Evolutionary conservation across 2,888 invertebrate genomes (phyloP).

Genomic region (Napeogenes inachia): DNA sequence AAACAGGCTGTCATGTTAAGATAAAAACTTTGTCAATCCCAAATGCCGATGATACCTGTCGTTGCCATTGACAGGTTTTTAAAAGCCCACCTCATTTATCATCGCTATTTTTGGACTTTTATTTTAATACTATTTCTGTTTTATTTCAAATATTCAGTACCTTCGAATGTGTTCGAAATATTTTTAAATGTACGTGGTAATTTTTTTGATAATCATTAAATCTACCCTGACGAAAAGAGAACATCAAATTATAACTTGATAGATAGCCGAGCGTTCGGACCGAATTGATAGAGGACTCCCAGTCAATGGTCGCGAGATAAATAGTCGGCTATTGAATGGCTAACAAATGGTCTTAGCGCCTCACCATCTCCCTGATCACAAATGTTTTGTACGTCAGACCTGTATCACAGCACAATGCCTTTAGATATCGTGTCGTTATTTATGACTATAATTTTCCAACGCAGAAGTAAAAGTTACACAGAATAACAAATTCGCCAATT

Average conservation of each 20-base stretch:
- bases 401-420: constrained; percentile 55
- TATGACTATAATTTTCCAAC: constrained; percentile 37
- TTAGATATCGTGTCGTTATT: constrained; percentile 42
- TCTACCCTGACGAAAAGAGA: no score
- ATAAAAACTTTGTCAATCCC: constrained; percentile 21
- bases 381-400: constrained; percentile 53
- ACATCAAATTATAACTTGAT: constrained; percentile 47
- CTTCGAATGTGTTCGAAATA: no score
- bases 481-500: constrained; percentile 5
- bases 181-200: no score
- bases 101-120: constrained; percentile 16
- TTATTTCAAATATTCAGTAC: no score
- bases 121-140: constrained; percentile 10
- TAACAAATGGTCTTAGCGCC: constrained; percentile 61
- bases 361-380: constrained; percentile 40
- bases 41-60: constrained; percentile 20
- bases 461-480: constrained; percentile 17
- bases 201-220: no score
- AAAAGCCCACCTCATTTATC: constrained; percentile 18
- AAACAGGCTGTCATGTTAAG: constrained; percentile 16
- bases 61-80: constrained; percentile 17
- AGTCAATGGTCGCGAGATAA: constrained; percentile 59
- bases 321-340: constrained; percentile 59
- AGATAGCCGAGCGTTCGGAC: constrained; percentile 45
- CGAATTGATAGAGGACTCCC: constrained; percentile 57